Base-by-base conservation (phyloP, 30 jellyfish, hydroid and myxozoan genomes). In the Turritopsis rubra region DNA sequence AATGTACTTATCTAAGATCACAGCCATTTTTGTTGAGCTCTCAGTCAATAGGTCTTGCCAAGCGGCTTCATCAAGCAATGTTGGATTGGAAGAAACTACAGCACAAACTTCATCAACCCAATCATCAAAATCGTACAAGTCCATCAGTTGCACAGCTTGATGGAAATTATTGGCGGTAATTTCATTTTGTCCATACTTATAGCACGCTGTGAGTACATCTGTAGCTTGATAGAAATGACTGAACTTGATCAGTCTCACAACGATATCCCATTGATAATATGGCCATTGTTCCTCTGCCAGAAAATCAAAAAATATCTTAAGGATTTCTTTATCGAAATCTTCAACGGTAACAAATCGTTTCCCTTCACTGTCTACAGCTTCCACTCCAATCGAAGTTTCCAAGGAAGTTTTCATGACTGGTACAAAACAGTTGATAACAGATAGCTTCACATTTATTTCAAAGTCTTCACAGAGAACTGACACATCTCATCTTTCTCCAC, bases 191-290 rank as follows among this genome's bases (percentile, higher is more conserved):
- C 77, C 77, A 23, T 68, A n/a, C 30, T 68, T 9, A 68, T 7
- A 19, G 19, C 77, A 68, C 16, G 19, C 28, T 27, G 9, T 68
- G 28, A 68, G 17, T n/a, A 68, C 77, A n/a, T 68, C 77, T 19
- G 28, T 27, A 19, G 77, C 77, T 68, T 68, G 77, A 68, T 68
- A 68, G 77, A 68, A 68, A 19, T 68, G 77, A 27, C 77, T 68
- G 19, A 68, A 68, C 30, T 27, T 23, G 16, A 68, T 23, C 77
- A 68, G 77, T 27, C 19, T 68, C 23, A 68, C 21, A 19, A 68
- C 17, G 9, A 19, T n/a, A 68, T 27, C 30, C 77, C 77, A 68
- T 68, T 23, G 30, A 68, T 68, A n/a, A 68, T 1, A n/a, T 17
- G 28, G 77, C 28, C 28, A 68, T 68, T 23, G 28, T 68, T 68